Percentiles rank a stretch among this genome's conserved stretches.
These are phyloP conservation scores for Enteromius mattozi DNA, from an alignment of 2,797 vertebrate genomes.

Conservation along the genomic window DNA sequence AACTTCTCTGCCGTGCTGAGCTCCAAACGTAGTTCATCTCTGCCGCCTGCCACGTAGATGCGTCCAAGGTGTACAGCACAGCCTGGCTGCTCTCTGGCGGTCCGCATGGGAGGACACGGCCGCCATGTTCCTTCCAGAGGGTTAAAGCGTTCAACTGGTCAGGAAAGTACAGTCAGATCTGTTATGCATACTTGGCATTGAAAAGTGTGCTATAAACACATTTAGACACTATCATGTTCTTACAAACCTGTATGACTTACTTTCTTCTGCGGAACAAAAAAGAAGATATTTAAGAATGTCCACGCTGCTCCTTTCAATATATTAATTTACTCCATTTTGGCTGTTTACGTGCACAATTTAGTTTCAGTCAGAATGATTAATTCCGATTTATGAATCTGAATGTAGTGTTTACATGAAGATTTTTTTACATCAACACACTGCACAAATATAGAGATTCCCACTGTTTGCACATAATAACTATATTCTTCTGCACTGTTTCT, in stretches of 20 bases:
- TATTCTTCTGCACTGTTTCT: neutral
- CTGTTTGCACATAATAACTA: neutral
- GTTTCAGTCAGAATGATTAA: neutral
- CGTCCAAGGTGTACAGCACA: conserved; percentile 66
- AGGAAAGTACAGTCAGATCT: neutral
- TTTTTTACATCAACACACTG: neutral
- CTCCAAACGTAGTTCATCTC: conserved; percentile 67
- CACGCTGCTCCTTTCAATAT: neutral
- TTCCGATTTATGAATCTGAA: neutral
- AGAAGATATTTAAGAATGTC: neutral
- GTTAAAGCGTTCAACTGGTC: conserved; percentile 74
- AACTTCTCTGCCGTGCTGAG: conserved; percentile 67
- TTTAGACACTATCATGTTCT: too few species aligned
- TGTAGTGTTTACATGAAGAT: neutral
- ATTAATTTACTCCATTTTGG: neutral
- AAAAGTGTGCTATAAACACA: neutral
- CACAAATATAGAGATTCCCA: neutral
- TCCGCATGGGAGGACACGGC: conserved; percentile 67
- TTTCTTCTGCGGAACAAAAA: neutral
- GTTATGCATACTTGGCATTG: conserved; percentile 3
- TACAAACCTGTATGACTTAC: neutral
- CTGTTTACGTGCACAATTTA: neutral
- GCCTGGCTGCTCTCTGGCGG: conserved; percentile 70
- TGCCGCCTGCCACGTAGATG: conserved; percentile 70
- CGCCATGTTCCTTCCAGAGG: conserved; percentile 70